Base-by-base conservation (phyloP, 1,140 invertebrate genomes). In the Diorhabda sublineata region DNA sequence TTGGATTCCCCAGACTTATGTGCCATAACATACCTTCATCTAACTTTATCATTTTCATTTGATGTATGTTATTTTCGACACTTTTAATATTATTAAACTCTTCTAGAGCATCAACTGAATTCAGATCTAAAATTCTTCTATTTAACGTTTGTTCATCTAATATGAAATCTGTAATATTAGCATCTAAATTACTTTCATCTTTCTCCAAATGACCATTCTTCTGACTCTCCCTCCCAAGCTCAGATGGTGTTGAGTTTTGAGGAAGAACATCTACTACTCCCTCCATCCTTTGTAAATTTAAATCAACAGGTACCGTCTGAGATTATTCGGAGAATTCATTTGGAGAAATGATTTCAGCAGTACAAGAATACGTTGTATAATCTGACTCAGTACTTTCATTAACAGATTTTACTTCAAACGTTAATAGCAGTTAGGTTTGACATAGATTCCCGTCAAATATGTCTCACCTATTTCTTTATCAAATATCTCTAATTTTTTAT, bases 401-500 rank as follows among this genome's bases (percentile, higher is more conserved):
- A 26, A 56, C 52, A 9, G 45, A 52, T 45, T 65, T 9, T 65
- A 65, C 45, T 26, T 52, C 52, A 56, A 65, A 65, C n/a, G 9
- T 26, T n/a, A 65, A 5, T 9, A 56, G 26, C 64, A 65, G 52
- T 65, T 45, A n/a, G 44, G 64, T 9, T 65, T 65, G 8, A 26
- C 44, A 65, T 65, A 65, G 43, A 4, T 67, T 7, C 66, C 66
- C 45, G 11, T 45, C 42, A 67, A 45, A 61, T 42, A 57, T 42
- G 42, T 45, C 2, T 26, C 11, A 61, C 45, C 56, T 62, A 42
- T 3, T 42, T 67, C 58, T 67, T 67, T 61, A 59, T 67, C 56
- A 67, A 62, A 67, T 41, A 67, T 57, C 45, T n/a, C 41, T 42
- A 67, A 60, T 61, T 42, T 60, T 67, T 67, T 42, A 61, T 67